Base-by-base conservation (phyloP, 2,797 vertebrate species). In the Ispidina lecontei region DNA sequence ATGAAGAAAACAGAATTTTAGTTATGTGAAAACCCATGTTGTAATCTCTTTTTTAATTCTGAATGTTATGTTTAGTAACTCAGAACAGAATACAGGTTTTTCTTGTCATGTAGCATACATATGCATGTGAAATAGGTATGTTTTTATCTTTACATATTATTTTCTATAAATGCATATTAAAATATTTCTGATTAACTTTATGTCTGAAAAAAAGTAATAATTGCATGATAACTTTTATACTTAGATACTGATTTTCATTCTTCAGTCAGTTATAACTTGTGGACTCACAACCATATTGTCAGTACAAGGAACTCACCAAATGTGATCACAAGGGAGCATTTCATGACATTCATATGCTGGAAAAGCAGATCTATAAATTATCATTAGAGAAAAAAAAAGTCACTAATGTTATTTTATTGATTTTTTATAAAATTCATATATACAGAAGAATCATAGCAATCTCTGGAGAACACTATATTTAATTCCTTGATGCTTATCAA, bases 81-180 rank as follows among this genome's bases (percentile, higher is more conserved):
- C 4, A 25, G 58, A 54, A 6, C 1, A 55, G 3, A 7, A 4
- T 70, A 29, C 3, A 20, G 2, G 12, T 41, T 44, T 47, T 67
- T 41, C 0, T 8, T 80, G 84, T 70, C 20, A 31, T 4, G 1
- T 39, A 44, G 20, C 10, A 31, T 16, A 18, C 9, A 35, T 31
- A 18, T 9, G n/a, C 1, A 15, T 4, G 8, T 28, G 5, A 15
- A 43, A 67, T 39, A 6, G 16, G 10, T 6, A 8, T 1, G 4
- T 13, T 71, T 92, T 58, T 41, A 41, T 2, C 4, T 51, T 21
- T 3, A 37, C 1, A 0, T 55, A 28, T 17, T 1, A 0, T 21
- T 64, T 75, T 69, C 37, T 35, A 47, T n/a, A 52, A n/a, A 64
- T 58, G 26, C 3, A 28, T 1, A 28, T 68, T 20, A n/a, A 86